Percentiles rank a stretch among this genome's conserved stretches.
These are phyloP conservation scores for Platichthys stellatus DNA, from an alignment of 2,113 vertebrate species.

Conservation along the genomic window DNA sequence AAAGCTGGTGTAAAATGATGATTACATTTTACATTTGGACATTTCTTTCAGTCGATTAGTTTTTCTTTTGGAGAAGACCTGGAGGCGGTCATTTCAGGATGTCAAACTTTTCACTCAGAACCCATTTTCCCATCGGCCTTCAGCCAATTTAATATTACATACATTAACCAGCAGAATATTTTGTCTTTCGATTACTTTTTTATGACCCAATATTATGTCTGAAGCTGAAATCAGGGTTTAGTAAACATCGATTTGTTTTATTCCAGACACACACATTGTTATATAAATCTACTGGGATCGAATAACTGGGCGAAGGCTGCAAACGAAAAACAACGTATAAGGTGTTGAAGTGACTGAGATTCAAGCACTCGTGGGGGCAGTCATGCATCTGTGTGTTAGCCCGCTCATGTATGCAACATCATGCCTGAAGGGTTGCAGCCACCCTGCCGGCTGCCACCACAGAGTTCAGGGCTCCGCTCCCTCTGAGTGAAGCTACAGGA, in stretches of 20 bases:
- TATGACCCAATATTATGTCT: not conserved
- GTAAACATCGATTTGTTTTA: not conserved
- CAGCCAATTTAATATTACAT: constrained; percentile 7
- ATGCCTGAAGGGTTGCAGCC: constrained; percentile 46
- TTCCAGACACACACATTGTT: constrained; percentile 1
- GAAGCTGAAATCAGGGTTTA: not conserved
- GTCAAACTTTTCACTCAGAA: not conserved
- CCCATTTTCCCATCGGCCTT: not conserved
- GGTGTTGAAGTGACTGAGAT: constrained; percentile 1
- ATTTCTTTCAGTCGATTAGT: not conserved
- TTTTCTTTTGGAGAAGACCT: not conserved
- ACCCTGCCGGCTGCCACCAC: constrained; percentile 48
- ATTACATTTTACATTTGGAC: not conserved
- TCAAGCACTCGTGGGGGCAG: not conserved
- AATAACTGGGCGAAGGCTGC: not conserved
- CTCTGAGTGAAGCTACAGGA: constrained; percentile 56
- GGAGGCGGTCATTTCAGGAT: not conserved
- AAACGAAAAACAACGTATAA: not conserved
- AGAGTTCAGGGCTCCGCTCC: constrained; percentile 45
- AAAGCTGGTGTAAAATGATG: not conserved
- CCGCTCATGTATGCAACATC: constrained; percentile 29
- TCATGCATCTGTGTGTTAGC: constrained; percentile 19
- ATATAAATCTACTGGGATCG: not conserved
- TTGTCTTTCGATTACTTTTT: constrained; percentile 2
- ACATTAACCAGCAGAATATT: not conserved